Percentiles rank a stretch among this genome's conserved stretches.
These are phyloP conservation scores for Motacilla alba DNA, from an alignment of 2,113 vertebrate species.

Conservation along the genomic window DNA sequence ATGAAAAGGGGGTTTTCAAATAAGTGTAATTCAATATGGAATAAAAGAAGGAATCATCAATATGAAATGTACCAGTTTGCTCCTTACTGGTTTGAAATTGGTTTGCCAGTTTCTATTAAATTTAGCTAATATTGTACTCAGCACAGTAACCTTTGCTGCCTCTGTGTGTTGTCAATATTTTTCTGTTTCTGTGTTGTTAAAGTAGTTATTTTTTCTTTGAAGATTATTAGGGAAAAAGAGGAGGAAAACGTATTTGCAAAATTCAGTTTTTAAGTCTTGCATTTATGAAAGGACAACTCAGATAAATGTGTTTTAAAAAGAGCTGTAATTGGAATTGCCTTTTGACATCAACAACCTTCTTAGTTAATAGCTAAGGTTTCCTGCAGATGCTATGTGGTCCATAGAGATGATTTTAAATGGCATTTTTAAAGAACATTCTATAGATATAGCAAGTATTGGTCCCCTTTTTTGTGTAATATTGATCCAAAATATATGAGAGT, in stretches of 20 bases:
- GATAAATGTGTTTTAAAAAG: background rate
- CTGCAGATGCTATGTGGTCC: background rate
- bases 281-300: background rate
- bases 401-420: background rate
- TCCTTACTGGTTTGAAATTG: background rate
- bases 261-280: background rate
- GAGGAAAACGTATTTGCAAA: background rate
- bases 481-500: background rate
- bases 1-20: background rate
- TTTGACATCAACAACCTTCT: background rate
- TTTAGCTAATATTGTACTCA: background rate
- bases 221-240: background rate
- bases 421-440: background rate
- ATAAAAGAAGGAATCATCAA: background rate
- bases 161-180: background rate
- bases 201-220: background rate
- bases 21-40: background rate
- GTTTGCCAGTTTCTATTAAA: background rate
- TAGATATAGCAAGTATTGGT: background rate
- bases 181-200: background rate
- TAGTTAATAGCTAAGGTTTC: background rate
- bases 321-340: accelerated
- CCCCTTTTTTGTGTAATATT: background rate
- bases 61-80: background rate
- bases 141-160: background rate